Evolutionary conservation across 2,888 invertebrate genomes (phyloP).

Genomic region (Ctenicera cuprea): DNA sequence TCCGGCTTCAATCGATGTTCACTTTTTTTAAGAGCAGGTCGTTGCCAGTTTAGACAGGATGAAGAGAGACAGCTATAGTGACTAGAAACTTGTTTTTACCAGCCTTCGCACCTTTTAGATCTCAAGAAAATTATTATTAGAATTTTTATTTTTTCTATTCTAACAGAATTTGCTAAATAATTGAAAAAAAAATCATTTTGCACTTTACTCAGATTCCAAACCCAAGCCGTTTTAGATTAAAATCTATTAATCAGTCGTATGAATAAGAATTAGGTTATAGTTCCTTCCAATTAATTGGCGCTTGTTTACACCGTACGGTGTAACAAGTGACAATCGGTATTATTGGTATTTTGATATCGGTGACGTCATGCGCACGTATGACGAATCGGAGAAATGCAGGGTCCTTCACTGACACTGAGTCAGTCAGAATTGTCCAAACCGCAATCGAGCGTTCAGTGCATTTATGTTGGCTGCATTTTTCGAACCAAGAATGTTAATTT

Average conservation of each 20-base stretch:
- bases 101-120: slow-evolving; percentile 23
- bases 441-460: slow-evolving; percentile 34
- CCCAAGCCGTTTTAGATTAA: neutral
- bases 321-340: slow-evolving; percentile 51
- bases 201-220: too few relatives aligned
- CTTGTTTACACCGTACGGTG: neutral
- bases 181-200: neutral
- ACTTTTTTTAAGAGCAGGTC: slow-evolving; percentile 31
- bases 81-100: slow-evolving; percentile 60
- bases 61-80: slow-evolving; percentile 56
- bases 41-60: slow-evolving; percentile 57
- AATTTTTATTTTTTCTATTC: slow-evolving; percentile 2
- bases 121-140: slow-evolving; percentile 11
- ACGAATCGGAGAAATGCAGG: slow-evolving; percentile 54
- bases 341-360: slow-evolving; percentile 52
- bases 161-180: neutral
- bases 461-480: slow-evolving; percentile 4
- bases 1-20: neutral
- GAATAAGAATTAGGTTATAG: neutral
- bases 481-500: slow-evolving; percentile 10
- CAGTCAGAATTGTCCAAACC: slow-evolving; percentile 51
- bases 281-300: neutral
- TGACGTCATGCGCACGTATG: slow-evolving; percentile 54
- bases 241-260: too few relatives aligned
- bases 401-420: slow-evolving; percentile 47